These are phyloP conservation scores for Chironomus striatipennis DNA, from an alignment of 1,140 invertebrate species.

Conservation along the genomic window DNA sequence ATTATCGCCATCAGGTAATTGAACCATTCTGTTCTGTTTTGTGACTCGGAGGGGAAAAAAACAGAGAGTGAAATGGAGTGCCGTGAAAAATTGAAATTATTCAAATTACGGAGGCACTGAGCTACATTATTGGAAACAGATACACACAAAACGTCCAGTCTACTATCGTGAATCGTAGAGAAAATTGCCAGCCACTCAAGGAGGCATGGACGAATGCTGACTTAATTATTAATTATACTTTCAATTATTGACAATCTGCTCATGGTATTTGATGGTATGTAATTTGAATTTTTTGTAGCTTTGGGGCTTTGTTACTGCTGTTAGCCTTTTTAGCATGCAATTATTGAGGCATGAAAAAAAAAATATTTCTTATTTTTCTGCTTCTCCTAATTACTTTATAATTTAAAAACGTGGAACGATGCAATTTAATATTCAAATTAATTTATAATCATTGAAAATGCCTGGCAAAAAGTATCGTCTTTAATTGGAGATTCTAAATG, in stretches of 20 bases:
- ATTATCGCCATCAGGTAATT: constrained; percentile 12
- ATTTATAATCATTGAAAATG: no score
- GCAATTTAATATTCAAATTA: no score
- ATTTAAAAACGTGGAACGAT: no score
- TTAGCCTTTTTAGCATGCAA: neutral
- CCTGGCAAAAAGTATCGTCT: no score
- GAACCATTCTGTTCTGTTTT: neutral
- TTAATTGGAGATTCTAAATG: no score
- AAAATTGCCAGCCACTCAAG: neutral
- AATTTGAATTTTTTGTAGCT: neutral
- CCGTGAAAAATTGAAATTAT: neutral
- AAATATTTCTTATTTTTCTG: no score
- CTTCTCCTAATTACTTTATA: no score
- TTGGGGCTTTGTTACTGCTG: neutral
- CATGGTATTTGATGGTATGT: neutral
- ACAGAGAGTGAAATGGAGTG: neutral
- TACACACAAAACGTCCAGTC: neutral
- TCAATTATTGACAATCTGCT: constrained; percentile 1
- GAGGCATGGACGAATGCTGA: constrained; percentile 11
- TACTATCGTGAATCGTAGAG: neutral
- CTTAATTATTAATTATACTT: constrained; percentile 3
- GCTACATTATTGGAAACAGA: neutral
- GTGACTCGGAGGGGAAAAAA: no score
- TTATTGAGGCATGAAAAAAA: no score
- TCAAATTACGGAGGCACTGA: neutral